Percentiles rank a stretch among this genome's conserved stretches.
phyloP scores from a whole-genome alignment of 2,113 vertebrate genomes.

The Heterochromis multidens region DNA sequence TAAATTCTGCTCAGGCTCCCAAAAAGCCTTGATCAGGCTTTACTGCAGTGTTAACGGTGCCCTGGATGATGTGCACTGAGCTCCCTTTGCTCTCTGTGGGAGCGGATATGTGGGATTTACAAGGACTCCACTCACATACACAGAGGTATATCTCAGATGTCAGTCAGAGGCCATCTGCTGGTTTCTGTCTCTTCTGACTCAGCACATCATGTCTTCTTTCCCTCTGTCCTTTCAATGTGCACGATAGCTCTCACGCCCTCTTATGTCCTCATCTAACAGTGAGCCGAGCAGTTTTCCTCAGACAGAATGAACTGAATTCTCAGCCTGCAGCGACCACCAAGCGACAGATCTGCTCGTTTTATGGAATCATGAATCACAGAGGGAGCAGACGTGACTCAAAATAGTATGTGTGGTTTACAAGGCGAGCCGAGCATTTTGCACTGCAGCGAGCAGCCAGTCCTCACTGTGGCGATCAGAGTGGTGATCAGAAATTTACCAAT shows the following conservation, averaged over 20 bases:
- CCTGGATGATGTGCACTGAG: neutral
- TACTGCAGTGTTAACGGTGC: neutral
- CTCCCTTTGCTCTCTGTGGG: neutral
- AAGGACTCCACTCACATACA: neutral
- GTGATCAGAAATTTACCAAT: neutral
- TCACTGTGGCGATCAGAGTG: neutral
- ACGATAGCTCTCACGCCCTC: neutral
- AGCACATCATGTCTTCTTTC: slow-evolving; percentile 7
- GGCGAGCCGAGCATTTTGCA: neutral
- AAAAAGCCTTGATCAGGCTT: neutral
- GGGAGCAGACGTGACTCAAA: neutral
- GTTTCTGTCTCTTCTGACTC: slow-evolving; percentile 33
- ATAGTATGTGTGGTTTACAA: neutral
- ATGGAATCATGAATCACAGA: neutral
- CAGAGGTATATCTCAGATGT: neutral
- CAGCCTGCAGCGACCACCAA: neutral
- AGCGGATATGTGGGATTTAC: slow-evolving; percentile 1
- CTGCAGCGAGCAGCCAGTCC: neutral
- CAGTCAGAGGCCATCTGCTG: slow-evolving; percentile 20
- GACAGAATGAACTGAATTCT: neutral
- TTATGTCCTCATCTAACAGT: neutral
- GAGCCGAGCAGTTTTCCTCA: neutral
- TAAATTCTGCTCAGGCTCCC: neutral
- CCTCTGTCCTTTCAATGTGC: neutral
- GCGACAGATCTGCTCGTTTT: neutral